These are phyloP conservation scores for Buceros bicornis DNA, from an alignment of 2,797 vertebrate genomes.

Conservation along the genomic window DNA sequence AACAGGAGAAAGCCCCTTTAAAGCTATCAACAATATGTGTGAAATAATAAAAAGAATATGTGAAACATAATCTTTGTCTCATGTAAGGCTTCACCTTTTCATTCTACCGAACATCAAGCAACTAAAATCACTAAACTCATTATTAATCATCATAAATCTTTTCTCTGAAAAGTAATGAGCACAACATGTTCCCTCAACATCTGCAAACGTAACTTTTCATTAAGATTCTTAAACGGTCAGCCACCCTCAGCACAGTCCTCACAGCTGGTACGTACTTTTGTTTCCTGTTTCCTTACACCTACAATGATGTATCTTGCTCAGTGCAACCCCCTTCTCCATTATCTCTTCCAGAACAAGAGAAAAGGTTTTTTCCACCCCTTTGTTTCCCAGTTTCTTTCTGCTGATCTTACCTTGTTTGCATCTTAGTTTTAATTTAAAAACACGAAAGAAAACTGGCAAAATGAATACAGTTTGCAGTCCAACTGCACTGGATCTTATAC, in stretches of 20 bases:
- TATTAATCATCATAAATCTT: background rate
- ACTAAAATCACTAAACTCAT: background rate
- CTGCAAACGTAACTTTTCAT: background rate
- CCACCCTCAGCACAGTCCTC: background rate
- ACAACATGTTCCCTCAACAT: background rate
- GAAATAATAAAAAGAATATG: background rate
- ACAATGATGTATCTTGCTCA: background rate
- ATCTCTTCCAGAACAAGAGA: background rate
- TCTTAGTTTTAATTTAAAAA: conserved; percentile 7
- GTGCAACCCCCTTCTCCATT: background rate
- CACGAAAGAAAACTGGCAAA: background rate
- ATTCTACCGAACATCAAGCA: background rate
- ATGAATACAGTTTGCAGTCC: background rate
- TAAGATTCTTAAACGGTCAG: background rate
- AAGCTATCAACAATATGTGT: background rate
- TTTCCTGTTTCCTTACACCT: background rate
- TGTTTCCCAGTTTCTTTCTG: background rate
- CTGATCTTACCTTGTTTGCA: background rate
- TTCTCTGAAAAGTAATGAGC: background rate
- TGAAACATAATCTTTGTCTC: background rate
- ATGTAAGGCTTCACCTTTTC: background rate
- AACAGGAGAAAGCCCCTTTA: background rate
- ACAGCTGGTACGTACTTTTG: background rate
- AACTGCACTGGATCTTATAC: background rate
- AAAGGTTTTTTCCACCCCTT: background rate